A percentile compares a stretch with the other conserved stretches of the same genome.
These are phyloP conservation scores for Diaprepes abbreviatus DNA, from an alignment of 2,888 invertebrate genomes.

Conservation along the genomic window DNA sequence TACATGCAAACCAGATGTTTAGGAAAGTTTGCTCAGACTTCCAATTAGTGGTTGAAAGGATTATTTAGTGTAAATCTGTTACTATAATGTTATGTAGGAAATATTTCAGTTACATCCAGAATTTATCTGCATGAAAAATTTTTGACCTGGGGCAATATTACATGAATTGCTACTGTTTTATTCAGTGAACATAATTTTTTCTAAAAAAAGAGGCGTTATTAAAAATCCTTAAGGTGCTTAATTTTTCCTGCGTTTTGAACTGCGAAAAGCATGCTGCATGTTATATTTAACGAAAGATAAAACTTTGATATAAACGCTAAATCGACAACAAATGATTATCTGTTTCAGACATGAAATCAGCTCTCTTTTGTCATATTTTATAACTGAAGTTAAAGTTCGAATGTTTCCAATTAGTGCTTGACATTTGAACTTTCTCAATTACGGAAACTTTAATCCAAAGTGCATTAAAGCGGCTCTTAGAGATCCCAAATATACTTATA, in stretches of 20 bases:
- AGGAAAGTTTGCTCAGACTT: too few relatives aligned
- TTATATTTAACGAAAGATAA: not conserved
- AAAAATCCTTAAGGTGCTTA: not conserved
- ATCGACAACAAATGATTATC: not conserved
- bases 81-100: too few relatives aligned
- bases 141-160: too few relatives aligned
- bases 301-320: conserved; percentile 31
- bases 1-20: too few relatives aligned
- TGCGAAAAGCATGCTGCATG: conserved; percentile 35
- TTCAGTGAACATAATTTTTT: too few relatives aligned
- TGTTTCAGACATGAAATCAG: not conserved
- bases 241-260: conserved; percentile 9
- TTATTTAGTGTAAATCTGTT: too few relatives aligned
- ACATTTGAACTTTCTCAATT: conserved; percentile 21
- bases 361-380: not conserved
- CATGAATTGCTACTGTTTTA: too few relatives aligned
- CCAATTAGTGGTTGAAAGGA: too few relatives aligned
- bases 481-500: not conserved
- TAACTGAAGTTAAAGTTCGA: conserved; percentile 1
- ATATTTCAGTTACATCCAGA: too few relatives aligned
- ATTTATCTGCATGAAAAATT: too few relatives aligned
- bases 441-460: conserved; percentile 3
- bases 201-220: too few relatives aligned
- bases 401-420: conserved; percentile 21
- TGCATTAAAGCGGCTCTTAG: not conserved